Base-by-base conservation (phyloP, 2,113 vertebrate genomes). In the Oryzias javanicus region DNA sequence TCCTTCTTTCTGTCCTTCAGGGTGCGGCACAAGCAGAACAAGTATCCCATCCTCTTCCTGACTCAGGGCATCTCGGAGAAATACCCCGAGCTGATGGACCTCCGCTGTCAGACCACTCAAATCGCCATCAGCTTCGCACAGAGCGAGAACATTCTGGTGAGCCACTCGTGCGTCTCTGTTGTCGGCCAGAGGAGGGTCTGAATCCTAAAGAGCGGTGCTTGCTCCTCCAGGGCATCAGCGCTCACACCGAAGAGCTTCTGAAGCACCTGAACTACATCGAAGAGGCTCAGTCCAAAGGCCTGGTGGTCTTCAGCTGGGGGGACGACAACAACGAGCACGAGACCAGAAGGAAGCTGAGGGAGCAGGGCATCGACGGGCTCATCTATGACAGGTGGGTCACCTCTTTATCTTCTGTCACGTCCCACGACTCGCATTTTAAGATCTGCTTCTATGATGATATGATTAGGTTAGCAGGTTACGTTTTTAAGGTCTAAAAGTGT, bases 231-330 rank as follows among this genome's bases (percentile, higher is more conserved):
- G 97, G 97, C 18, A 95, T 98, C 78, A 96, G 92, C n/a, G 96
- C 91, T 12, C 93, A 98, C 72, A 90, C 93, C 0, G 96, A 99
- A 84, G 97, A 98, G 55, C 88, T 99, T 42, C 87, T 99, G 20
- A 92, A 87, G 76, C 92, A 94, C 70, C 94, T 94, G 0, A 81
- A 78, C 0, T 92, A 87, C 64, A 89, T 99, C 51, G 65, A 80
- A 17, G 92, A 95, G 6, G 96, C 95, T 47, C 92, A 94, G 82
- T 91, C 93, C 6, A 97, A 96, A 88, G 95, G 94, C 55, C 88
- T 99, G 42, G 94, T 98, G 55, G 91, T 99, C 42, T 99, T 99
- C 84, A 94, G 95, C 46, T 98, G 97, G 97, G 97, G 97, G 0
- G 96, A 98, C 14, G 94, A 98, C 64, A 95, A 95, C 82, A 98